Conservation (phyloP, 2,888 invertebrate genomes). For the Bugula neritina region DNA sequence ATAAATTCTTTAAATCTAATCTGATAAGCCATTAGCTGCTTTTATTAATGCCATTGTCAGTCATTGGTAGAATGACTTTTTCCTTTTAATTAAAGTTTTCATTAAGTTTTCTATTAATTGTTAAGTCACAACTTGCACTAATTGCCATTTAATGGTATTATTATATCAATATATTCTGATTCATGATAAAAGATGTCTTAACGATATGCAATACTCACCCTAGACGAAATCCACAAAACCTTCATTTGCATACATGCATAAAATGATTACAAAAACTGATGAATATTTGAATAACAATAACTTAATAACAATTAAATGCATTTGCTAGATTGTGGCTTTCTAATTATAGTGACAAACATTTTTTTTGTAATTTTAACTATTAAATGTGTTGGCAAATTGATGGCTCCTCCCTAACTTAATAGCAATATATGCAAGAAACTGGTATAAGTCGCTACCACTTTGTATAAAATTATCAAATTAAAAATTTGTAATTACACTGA, state of each 20-base stretch:
- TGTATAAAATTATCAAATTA: too few relatives aligned
- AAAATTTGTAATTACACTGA: too few relatives aligned
- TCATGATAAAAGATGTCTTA: neutral
- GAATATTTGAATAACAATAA: slow-evolving; percentile 20
- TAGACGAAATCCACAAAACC: slow-evolving; percentile 14
- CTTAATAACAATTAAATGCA: slow-evolving; percentile 11
- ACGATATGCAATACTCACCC: neutral
- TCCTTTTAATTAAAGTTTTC: neutral
- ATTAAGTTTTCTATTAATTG: slow-evolving; percentile 7
- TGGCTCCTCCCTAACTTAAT: neutral
- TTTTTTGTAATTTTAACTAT: neutral
- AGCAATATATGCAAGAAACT: neutral
- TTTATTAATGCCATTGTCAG: too few relatives aligned
- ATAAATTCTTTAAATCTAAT: too few relatives aligned
- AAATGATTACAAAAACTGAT: slow-evolving; percentile 24
- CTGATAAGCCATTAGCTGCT: too few relatives aligned
- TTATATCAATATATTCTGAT: neutral
- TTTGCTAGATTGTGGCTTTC: neutral
- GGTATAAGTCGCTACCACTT: too few relatives aligned
- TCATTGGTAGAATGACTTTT: too few relatives aligned
- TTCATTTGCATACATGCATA: slow-evolving; percentile 25
- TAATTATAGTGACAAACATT: slow-evolving; percentile 2
- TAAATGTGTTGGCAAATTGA: neutral
- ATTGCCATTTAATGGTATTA: slow-evolving; percentile 20
- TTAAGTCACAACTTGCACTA: slow-evolving; percentile 13